phyloP scores from a whole-genome alignment of 2,113 vertebrate species.

The Nymphicus hollandicus region DNA sequence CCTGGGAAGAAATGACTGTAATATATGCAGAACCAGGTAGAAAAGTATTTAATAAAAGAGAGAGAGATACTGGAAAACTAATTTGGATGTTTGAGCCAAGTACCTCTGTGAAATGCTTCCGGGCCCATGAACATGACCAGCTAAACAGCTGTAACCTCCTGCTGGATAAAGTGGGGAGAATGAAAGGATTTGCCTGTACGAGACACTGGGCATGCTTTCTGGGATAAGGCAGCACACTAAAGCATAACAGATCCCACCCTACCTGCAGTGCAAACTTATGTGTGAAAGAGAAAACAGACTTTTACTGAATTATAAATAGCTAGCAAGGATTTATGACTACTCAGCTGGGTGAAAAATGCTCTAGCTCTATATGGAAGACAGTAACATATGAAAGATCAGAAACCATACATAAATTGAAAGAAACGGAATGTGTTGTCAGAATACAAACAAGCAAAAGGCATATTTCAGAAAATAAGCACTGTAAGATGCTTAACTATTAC shows the following conservation, averaged over 20 bases:
- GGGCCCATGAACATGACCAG: background rate
- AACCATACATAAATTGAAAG: background rate
- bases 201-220: background rate
- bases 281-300: conserved; percentile 18
- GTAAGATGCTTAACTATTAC: background rate
- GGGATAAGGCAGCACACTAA: background rate
- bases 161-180: background rate
- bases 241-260: background rate
- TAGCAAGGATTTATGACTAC: background rate
- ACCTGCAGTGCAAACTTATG: conserved; percentile 7
- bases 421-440: background rate
- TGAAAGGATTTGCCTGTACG: background rate
- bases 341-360: background rate
- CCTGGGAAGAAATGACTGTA: background rate
- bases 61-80: background rate
- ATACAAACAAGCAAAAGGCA: background rate
- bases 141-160: background rate
- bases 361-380: background rate
- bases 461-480: conserved; percentile 9
- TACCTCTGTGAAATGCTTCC: background rate
- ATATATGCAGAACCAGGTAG: background rate
- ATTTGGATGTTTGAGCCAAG: background rate
- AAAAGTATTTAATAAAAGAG: background rate
- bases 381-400: conserved; percentile 2
- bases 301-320: conserved; percentile 20